Conservation (phyloP, 2,888 invertebrate species). For the Busseola fusca region DNA sequence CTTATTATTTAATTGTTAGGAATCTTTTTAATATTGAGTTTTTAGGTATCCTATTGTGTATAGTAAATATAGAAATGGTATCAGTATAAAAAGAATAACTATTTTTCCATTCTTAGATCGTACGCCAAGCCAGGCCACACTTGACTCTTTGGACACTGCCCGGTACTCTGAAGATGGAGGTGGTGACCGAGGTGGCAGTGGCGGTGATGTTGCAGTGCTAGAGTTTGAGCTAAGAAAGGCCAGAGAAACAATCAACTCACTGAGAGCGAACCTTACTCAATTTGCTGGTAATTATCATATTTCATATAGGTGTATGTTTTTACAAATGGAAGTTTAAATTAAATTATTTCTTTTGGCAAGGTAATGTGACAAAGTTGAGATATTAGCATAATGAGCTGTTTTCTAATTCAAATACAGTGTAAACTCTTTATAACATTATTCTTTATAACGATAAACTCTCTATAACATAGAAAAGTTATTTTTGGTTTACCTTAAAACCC, state of each 20-base stretch:
- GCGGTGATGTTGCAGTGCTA: constrained; percentile 94
- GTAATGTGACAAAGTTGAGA: neutral
- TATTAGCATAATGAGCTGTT: neutral
- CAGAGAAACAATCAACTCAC: constrained; percentile 94
- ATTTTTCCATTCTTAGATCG: constrained; percentile 85
- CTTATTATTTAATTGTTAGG: neutral
- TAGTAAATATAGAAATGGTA: neutral
- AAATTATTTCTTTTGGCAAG: constrained; percentile 4
- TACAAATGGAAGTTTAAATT: neutral
- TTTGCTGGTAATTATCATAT: constrained; percentile 89
- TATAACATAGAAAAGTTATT: too few relatives aligned
- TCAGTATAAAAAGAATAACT: neutral
- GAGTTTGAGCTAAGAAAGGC: constrained; percentile 97
- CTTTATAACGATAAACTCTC: too few relatives aligned
- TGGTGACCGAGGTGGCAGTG: constrained; percentile 94
- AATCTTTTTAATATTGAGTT: neutral
- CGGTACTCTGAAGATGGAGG: constrained; percentile 96
- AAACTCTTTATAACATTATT: too few relatives aligned
- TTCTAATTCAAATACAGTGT: constrained; percentile 7
- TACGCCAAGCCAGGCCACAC: constrained; percentile 95
- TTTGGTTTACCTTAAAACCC: too few relatives aligned
- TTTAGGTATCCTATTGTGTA: neutral
- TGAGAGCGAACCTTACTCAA: constrained; percentile 94
- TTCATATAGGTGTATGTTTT: neutral
- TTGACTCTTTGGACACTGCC: constrained; percentile 96